Evolutionary conservation across 1,140 invertebrate species (phyloP).

Genomic region (Phenacoccus solenopsis): DNA sequence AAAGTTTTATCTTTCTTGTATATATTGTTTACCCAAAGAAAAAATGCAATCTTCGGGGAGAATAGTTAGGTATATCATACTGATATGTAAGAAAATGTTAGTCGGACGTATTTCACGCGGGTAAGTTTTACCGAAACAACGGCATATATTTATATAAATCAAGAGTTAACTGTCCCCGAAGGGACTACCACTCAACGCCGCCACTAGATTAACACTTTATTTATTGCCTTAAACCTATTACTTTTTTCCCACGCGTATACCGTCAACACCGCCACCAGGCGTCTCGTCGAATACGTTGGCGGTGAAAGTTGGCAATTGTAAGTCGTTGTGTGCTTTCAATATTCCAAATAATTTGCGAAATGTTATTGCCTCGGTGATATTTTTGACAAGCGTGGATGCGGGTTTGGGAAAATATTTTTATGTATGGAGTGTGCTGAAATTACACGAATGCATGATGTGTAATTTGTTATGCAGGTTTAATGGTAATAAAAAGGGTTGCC

Average conservation of each 20-base stretch:
- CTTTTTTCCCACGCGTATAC: slow-evolving; percentile 1
- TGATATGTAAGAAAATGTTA: background rate
- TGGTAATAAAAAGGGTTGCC: too few relatives aligned
- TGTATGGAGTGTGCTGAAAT: too few relatives aligned
- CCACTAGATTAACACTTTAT: slow-evolving; percentile 11
- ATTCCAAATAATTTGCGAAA: too few relatives aligned
- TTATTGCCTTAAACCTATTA: slow-evolving; percentile 14
- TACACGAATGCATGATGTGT: too few relatives aligned
- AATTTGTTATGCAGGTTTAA: too few relatives aligned
- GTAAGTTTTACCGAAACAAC: background rate
- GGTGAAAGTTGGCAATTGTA: too few relatives aligned
- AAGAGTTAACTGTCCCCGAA: slow-evolving; percentile 14
- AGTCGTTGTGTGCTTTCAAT: too few relatives aligned
- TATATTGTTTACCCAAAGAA: too few relatives aligned
- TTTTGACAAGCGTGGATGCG: too few relatives aligned
- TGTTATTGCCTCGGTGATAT: too few relatives aligned
- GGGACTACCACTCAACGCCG: slow-evolving; percentile 13
- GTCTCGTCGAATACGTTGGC: background rate
- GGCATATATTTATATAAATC: slow-evolving; percentile 14
- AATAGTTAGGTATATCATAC: background rate
- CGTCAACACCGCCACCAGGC: background rate
- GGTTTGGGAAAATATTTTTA: too few relatives aligned
- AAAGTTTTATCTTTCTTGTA: too few relatives aligned
- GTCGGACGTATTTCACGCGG: background rate
- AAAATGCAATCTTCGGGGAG: background rate